Conservation (phyloP, 2,113 vertebrate genomes). For the Ancistrus triradiatus region DNA sequence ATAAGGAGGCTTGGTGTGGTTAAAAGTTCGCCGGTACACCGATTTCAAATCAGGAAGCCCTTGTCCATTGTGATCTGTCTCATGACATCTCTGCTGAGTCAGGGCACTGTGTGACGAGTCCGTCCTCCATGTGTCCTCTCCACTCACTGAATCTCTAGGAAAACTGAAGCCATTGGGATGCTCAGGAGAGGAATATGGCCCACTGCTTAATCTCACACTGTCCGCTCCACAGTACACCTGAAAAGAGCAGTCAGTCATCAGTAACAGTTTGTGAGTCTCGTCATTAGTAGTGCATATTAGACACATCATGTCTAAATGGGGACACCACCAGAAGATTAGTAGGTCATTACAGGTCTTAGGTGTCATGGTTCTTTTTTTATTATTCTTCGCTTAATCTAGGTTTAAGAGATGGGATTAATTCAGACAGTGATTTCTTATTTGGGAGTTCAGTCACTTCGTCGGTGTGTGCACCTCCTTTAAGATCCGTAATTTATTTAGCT, state of each 20-base stretch:
- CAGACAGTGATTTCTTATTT: background rate
- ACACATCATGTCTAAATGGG: no score
- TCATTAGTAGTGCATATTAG: no score
- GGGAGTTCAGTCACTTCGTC: slow-evolving; percentile 8
- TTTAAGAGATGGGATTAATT: no score
- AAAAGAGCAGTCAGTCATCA: slow-evolving; percentile 1
- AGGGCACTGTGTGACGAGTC: background rate
- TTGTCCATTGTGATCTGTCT: slow-evolving; percentile 16
- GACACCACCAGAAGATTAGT: no score
- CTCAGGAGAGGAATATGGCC: slow-evolving; percentile 29
- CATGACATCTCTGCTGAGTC: slow-evolving; percentile 14
- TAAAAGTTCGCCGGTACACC: slow-evolving; percentile 41
- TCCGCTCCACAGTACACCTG: slow-evolving; percentile 39
- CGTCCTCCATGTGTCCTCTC: slow-evolving; percentile 15
- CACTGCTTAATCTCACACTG: slow-evolving; percentile 16
- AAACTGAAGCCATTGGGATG: slow-evolving; percentile 31
- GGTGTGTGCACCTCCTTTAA: background rate
- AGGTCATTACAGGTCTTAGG: no score
- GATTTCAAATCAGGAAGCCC: slow-evolving; percentile 34
- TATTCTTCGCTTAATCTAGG: no score
- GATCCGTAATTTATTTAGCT: slow-evolving; percentile 24
- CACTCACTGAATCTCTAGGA: slow-evolving; percentile 22
- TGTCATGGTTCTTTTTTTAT: no score
- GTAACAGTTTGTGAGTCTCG: background rate
- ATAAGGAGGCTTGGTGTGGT: slow-evolving; percentile 46